Conservation (phyloP, 2,797 vertebrate genomes). For the Hydrophis major region DNA sequence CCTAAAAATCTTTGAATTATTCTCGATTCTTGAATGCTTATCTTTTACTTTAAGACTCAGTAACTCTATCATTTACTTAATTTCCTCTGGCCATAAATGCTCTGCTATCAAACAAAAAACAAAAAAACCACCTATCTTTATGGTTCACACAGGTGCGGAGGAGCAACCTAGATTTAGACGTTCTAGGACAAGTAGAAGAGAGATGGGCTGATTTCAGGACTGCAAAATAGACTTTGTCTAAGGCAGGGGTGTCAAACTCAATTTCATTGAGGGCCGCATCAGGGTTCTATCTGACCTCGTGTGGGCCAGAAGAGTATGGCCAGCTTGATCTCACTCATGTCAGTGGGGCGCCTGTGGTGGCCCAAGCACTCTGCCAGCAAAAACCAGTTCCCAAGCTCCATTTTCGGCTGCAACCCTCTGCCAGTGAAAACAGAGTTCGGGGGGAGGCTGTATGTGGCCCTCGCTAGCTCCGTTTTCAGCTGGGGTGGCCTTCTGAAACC, state of each 20-base stretch:
- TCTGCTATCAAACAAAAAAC: neutral
- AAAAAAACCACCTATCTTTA: neutral
- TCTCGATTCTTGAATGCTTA: neutral
- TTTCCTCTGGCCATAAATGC: neutral
- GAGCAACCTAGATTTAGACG: neutral
- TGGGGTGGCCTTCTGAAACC: no score
- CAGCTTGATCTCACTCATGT: no score
- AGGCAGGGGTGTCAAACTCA: neutral
- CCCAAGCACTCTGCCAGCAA: no score
- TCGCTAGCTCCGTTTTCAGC: no score
- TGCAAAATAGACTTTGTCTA: neutral
- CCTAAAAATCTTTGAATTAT: neutral
- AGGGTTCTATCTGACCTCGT: no score
- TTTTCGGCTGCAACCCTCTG: no score
- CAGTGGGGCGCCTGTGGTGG: no score
- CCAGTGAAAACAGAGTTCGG: no score
- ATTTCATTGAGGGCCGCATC: no score
- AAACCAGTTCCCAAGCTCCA: no score
- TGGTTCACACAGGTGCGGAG: neutral
- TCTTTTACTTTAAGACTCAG: neutral
- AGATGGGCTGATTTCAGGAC: neutral
- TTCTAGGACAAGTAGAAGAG: neutral
- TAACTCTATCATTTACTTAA: neutral
- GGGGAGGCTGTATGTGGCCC: no score
- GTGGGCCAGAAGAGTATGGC: no score